Conservation (phyloP, 2,797 vertebrate genomes). For the Huso huso region DNA sequence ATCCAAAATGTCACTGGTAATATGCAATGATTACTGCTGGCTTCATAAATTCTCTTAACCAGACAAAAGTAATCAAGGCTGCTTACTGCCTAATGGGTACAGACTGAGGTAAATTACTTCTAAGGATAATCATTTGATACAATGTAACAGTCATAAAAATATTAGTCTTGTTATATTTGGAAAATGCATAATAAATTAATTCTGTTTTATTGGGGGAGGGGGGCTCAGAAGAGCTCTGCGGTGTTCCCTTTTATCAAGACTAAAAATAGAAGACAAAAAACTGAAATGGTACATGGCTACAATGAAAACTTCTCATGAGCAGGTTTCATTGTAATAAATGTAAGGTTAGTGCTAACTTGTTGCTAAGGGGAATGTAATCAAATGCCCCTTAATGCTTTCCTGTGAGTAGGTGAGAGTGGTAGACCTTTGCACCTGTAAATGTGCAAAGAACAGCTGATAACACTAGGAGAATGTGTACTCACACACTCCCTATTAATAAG, state of each 20-base stretch:
- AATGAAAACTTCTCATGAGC: conserved; percentile 23
- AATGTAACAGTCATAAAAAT: conserved; percentile 10
- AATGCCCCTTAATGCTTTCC: conserved; percentile 33
- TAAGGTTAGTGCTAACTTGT: conserved; percentile 34
- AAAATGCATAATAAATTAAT: conserved; percentile 31
- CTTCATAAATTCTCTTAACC: no score
- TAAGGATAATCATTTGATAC: conserved; percentile 7
- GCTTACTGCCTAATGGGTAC: not conserved
- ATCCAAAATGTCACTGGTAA: no score
- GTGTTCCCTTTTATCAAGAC: conserved; percentile 54
- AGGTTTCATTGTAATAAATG: conserved; percentile 56
- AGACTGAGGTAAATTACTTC: conserved; percentile 3
- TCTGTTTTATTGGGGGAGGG: not conserved
- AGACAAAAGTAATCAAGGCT: no score
- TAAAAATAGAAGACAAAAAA: not conserved
- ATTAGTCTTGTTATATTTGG: conserved; percentile 22
- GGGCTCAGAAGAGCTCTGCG: conserved; percentile 46
- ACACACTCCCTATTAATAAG: not conserved
- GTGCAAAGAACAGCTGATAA: conserved; percentile 10
- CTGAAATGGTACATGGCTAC: not conserved
- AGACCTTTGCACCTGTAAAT: conserved; percentile 17
- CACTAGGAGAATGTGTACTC: not conserved
- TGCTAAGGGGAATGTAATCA: conserved; percentile 44
- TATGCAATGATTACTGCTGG: no score
- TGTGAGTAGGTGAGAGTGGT: conserved; percentile 6